A percentile compares a stretch with the other conserved stretches of the same genome.
phyloP scores from a whole-genome alignment of 2,888 invertebrate species.

The Napeogenes inachia region DNA sequence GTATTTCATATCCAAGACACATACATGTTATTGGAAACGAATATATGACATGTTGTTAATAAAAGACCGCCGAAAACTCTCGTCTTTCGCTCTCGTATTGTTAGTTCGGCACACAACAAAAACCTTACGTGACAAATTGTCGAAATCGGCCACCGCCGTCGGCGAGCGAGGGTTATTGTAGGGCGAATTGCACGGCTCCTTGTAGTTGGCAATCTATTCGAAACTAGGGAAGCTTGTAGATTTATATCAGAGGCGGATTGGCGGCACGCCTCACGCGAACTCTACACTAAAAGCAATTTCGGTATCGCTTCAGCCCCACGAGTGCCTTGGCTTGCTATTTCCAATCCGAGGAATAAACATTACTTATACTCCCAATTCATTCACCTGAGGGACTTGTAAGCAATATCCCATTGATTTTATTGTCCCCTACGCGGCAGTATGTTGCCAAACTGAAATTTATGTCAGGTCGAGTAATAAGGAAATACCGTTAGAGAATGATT shows the following conservation, averaged over 20 bases:
- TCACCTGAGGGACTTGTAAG: constrained; percentile 35
- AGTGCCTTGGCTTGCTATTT: constrained; percentile 33
- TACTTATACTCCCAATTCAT: constrained; percentile 43
- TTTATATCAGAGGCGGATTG: constrained; percentile 67
- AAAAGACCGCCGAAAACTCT: too few relatives aligned
- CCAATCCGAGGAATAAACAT: constrained; percentile 40
- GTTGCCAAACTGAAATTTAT: constrained; percentile 39
- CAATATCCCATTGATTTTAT: constrained; percentile 56
- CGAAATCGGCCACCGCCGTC: constrained; percentile 35
- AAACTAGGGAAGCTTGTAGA: constrained; percentile 62
- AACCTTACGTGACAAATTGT: constrained; percentile 62
- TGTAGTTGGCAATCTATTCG: constrained; percentile 68
- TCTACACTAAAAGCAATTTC: constrained; percentile 61
- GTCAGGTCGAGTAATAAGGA: constrained; percentile 57
- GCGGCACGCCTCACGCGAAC: constrained; percentile 61
- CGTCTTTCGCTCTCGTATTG: constrained; percentile 31
- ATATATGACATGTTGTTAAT: too few relatives aligned
- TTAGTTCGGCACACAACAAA: constrained; percentile 37
- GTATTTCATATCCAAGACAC: too few relatives aligned
- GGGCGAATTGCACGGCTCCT: constrained; percentile 57
- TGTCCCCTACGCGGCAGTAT: constrained; percentile 33
- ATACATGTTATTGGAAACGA: too few relatives aligned
- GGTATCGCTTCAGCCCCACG: constrained; percentile 47
- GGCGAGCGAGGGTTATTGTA: constrained; percentile 31
- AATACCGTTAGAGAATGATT: constrained; percentile 37